These are phyloP conservation scores for Tretioscincus oriximinensis DNA, from an alignment of 2,113 vertebrate species.

Conservation along the genomic window DNA sequence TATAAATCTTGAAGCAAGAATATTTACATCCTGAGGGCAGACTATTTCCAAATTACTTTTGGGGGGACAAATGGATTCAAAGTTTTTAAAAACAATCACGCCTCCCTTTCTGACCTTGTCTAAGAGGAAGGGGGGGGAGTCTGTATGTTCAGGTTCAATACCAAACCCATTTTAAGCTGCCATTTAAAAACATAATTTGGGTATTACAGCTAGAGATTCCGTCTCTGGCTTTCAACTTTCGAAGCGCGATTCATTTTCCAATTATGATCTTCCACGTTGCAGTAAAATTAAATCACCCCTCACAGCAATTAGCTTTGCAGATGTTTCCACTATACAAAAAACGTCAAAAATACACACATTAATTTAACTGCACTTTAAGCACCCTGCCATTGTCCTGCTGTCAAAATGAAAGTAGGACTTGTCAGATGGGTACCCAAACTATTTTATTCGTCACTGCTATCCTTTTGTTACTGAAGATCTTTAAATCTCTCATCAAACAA, in stretches of 20 bases:
- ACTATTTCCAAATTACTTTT: background rate
- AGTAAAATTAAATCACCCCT: constrained; percentile 58
- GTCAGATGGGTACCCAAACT: constrained; percentile 43
- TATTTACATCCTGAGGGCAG: background rate
- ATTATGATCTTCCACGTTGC: constrained; percentile 61
- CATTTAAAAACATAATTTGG: constrained; percentile 62
- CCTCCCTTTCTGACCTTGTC: background rate
- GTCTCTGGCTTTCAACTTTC: constrained; percentile 64
- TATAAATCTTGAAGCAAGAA: too few species aligned
- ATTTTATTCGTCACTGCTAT: constrained; percentile 51
- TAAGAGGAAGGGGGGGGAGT: constrained; percentile 34
- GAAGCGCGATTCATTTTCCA: constrained; percentile 58
- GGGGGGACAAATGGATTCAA: background rate
- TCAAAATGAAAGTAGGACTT: constrained; percentile 20
- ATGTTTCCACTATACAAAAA: constrained; percentile 53
- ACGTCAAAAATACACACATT: constrained; percentile 63
- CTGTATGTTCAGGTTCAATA: constrained; percentile 48
- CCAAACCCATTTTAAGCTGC: constrained; percentile 61
- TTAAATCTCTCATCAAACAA: constrained; percentile 34
- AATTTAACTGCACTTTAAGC: constrained; percentile 67
- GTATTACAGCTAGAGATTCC: constrained; percentile 54
- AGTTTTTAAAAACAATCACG: background rate
- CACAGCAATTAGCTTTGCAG: constrained; percentile 63
- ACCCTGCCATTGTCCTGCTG: constrained; percentile 41
- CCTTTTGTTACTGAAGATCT: constrained; percentile 22